Percentiles rank a stretch among this genome's conserved stretches.
These are phyloP conservation scores for Pseudomugil gertrudae DNA, from an alignment of 2,797 vertebrate species.

Conservation along the genomic window DNA sequence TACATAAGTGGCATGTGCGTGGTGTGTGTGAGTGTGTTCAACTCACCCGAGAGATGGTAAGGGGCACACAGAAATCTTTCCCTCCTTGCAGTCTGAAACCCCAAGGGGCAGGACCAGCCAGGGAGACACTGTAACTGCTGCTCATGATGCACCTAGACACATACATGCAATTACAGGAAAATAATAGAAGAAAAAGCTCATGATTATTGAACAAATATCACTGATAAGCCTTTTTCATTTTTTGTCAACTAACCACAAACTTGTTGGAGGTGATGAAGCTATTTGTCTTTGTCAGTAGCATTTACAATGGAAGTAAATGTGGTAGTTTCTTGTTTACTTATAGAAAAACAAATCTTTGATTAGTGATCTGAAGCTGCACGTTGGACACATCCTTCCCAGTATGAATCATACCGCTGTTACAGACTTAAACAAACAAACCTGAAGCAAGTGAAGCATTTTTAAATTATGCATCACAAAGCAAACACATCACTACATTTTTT, in stretches of 20 bases:
- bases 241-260: background rate
- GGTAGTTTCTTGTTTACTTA: constrained; percentile 27
- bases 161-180: background rate
- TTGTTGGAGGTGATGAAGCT: background rate
- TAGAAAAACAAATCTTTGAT: constrained; percentile 16
- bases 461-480: background rate
- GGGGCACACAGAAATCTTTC: constrained; percentile 97
- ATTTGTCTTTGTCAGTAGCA: background rate
- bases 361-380: constrained; percentile 24
- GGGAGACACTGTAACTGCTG: constrained; percentile 91
- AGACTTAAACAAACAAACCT: constrained; percentile 9
- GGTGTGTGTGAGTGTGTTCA: constrained; percentile 23
- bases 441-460: background rate
- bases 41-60: constrained; percentile 96
- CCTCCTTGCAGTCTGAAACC: constrained; percentile 98
- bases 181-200: background rate
- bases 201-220: background rate
- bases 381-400: constrained; percentile 31
- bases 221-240: background rate
- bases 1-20: constrained; percentile 14
- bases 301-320: background rate
- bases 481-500: constrained; percentile 1
- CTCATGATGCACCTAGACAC: constrained; percentile 81
- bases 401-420: background rate
- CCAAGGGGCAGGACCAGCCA: constrained; percentile 95